Base-by-base conservation (phyloP, 2,797 vertebrate genomes). In the Philypnodon macrostomus region DNA sequence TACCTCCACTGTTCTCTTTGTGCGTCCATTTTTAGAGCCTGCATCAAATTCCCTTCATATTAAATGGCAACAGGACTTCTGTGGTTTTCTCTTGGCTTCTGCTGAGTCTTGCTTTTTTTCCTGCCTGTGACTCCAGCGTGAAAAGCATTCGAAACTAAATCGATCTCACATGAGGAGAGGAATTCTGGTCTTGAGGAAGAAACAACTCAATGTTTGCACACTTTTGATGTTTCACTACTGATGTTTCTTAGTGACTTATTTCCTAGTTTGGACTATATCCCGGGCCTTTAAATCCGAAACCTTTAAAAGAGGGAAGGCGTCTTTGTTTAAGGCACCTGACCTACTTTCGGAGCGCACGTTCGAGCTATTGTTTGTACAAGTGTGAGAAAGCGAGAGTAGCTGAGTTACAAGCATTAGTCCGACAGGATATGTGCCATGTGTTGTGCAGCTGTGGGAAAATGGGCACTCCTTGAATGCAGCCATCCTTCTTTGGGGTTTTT, bases 271-370 rank as follows among this genome's bases (percentile, higher is more conserved):
- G 31, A 34, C 52, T 3, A 12, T 32, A 49, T 53, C 58, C 50
- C 32, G 49, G 11, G 17, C 4, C 6, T 18, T 7, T 13, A 55
- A 37, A 37, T 61, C 31, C 44, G 37, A 49, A 7, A 30, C 41
- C 52, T 29, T 11, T 3, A 56, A 49, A 44, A 13, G 12, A 5
- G 42, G 60, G 47, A 47, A 56, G 57, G 48, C 16, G 34, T 40
- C 48, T 37, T 35, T 36, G 32, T 26, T 52, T 32, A 18, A 67
- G 66, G 52, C 72, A 81, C 77, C 75, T 88, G 85, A 87, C 85
- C 85, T 86, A 86, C 81, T 85, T 87, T 84, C 70, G 21, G 30
- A 38, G 26, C 53, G 35, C 31, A 37, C 7, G 35, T 66, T 58
- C 34, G 47, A 48, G n/a, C 41, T 34, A 50, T 47, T 69, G 67